Evolutionary conservation across 2,113 vertebrate species (phyloP), one percentile per base, ranked within the genome.

Genomic region (Clinocottus analis): DNA sequence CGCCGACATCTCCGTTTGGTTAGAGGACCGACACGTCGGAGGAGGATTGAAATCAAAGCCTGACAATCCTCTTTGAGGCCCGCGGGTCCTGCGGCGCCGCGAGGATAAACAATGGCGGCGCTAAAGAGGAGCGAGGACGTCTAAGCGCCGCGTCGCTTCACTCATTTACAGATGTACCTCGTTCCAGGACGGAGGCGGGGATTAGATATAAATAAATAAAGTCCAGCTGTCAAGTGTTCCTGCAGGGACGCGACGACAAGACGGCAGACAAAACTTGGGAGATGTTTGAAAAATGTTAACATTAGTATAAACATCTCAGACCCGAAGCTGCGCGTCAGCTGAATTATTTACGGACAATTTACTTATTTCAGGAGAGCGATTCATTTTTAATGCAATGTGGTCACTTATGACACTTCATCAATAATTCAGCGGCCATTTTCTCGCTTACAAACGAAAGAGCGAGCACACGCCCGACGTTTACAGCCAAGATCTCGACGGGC

Each of bases 281-380:
- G 75, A 80, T 84, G 89, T 83, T 80, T 83, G 78, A 88, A 88
- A n/a, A 90, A 88, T 90, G 85, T 82, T 85, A 84, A 87, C 88
- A 94, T 94, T 93, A 85, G 91, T 90, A 91, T 90, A 92, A 91
- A 93, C 91, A 89, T 69, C 72, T 60, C 83, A 39, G 73, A 68
- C 72, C 55, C 77, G 59, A n/a, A 60, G 89, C 82, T 84, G 85
- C 5, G 80, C 83, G 70, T 43, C 73, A 6, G 45, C 75, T 93
- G 70, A 92, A 94, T 94, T 90, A 93, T 94, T 94, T 82, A 94
- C 85, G 41, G 59, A 82, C 89, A 88, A 91, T 93, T 93, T 90
- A 93, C 91, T 94, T 89, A 93, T 93, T 91, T 91, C 86, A 90
- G 89, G 89, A 89, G 86, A 41, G 72, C 39, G 4, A 91, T 93